Conservation (phyloP, 2,797 vertebrate genomes). For the Lagocephalus sceleratus region DNA sequence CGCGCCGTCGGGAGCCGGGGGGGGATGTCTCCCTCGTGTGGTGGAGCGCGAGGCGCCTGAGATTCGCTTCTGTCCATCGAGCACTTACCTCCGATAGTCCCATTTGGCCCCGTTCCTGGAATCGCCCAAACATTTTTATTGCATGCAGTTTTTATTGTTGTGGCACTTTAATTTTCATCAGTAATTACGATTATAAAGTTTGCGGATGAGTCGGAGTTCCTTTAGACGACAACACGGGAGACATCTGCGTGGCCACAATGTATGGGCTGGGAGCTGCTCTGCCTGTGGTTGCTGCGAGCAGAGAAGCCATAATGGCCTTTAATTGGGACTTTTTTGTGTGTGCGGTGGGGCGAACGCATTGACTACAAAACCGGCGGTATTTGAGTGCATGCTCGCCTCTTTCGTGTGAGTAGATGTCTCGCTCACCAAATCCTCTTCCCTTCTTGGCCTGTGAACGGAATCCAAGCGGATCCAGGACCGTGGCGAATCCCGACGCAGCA, state of each 20-base stretch:
- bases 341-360: slow-evolving; percentile 73
- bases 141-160: slow-evolving; percentile 63
- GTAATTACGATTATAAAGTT: slow-evolving; percentile 77
- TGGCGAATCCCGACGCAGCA: slow-evolving; percentile 33
- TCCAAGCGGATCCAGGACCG: slow-evolving; percentile 16
- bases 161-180: slow-evolving; percentile 74
- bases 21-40: slow-evolving; percentile 71
- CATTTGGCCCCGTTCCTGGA: slow-evolving; percentile 57
- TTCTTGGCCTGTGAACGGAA: slow-evolving; percentile 39
- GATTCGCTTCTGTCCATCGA: slow-evolving; percentile 1
- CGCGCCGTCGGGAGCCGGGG: slow-evolving; percentile 31
- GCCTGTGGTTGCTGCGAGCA: slow-evolving; percentile 67
- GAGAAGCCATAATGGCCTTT: slow-evolving; percentile 78
- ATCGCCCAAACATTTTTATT: slow-evolving; percentile 63
- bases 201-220: slow-evolving; percentile 71
- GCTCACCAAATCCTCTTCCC: slow-evolving; percentile 56
- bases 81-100: slow-evolving; percentile 49
- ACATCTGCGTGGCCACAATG: slow-evolving; percentile 73
- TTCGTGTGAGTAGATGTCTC: slow-evolving; percentile 67
- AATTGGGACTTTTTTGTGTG: slow-evolving; percentile 80
- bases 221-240: slow-evolving; percentile 74
- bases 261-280: slow-evolving; percentile 57
- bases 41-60: slow-evolving; percentile 4
- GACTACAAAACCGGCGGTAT: slow-evolving; percentile 73
- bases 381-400: slow-evolving; percentile 72